A percentile compares a stretch with the other conserved stretches of the same genome.
These are phyloP conservation scores for Scelioninae gen. 2 DNA, from an alignment of 2,888 invertebrate species.

Conservation along the genomic window DNA sequence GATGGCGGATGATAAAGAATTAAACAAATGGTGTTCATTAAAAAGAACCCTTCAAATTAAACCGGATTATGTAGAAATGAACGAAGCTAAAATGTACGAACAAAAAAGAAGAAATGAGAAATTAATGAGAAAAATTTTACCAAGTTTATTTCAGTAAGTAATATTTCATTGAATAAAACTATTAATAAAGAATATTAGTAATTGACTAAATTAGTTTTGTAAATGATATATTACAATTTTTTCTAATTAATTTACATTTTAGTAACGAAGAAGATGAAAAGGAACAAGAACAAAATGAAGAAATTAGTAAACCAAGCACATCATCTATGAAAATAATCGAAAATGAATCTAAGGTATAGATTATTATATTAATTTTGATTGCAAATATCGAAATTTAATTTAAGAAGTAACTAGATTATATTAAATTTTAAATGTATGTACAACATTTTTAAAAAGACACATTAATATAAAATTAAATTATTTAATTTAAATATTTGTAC, in stretches of 20 bases:
- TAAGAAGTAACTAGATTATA: too few species aligned
- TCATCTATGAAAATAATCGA: not conserved
- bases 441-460: too few species aligned
- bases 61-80: slow-evolving; percentile 85
- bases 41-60: slow-evolving; percentile 90
- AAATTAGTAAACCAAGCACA: slow-evolving; percentile 12
- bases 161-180: not conserved
- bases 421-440: too few species aligned
- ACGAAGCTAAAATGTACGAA: slow-evolving; percentile 86
- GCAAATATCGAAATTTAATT: too few species aligned
- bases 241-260: too few species aligned
- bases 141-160: slow-evolving; percentile 82
- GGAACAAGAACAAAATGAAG: slow-evolving; percentile 29
- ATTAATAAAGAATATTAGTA: not conserved
- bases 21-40: slow-evolving; percentile 96
- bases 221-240: too few species aligned
- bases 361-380: too few species aligned
- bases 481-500: too few species aligned
- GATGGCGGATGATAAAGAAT: slow-evolving; percentile 91
- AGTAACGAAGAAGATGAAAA: slow-evolving; percentile 51
- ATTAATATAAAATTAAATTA: too few species aligned
- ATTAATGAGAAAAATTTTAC: slow-evolving; percentile 87
- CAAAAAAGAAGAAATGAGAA: slow-evolving; percentile 84
- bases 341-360: slow-evolving; percentile 27
- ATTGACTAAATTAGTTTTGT: too few species aligned